Evolutionary conservation across 2,888 invertebrate species (phyloP).

Genomic region (Melieria omissa): DNA sequence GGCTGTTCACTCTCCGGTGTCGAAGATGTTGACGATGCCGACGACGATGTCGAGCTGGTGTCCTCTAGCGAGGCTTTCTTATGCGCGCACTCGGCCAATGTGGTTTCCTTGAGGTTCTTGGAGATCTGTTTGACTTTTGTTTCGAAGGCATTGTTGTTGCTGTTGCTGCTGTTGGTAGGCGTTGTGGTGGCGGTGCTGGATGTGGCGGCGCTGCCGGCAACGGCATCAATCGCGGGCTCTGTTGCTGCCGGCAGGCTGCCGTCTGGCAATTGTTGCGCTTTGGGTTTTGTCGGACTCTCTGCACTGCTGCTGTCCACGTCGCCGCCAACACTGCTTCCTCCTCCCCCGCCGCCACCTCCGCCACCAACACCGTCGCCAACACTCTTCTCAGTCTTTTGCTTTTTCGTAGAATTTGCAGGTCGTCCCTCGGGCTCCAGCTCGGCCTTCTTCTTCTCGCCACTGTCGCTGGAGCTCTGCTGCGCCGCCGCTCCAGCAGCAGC

Average conservation of each 20-base stretch:
- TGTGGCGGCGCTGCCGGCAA: slow-evolving; percentile 10
- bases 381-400: slow-evolving; percentile 51
- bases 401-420: slow-evolving; percentile 27
- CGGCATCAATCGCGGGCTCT: neutral
- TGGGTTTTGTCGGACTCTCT: slow-evolving; percentile 7
- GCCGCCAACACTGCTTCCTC: slow-evolving; percentile 23
- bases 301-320: slow-evolving; percentile 14
- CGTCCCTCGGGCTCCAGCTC: slow-evolving; percentile 25
- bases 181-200: slow-evolving; percentile 10
- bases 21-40: slow-evolving; percentile 30
- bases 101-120: slow-evolving; percentile 60
- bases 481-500: slow-evolving; percentile 45
- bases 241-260: slow-evolving; percentile 26
- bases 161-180: slow-evolving; percentile 18
- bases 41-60: slow-evolving; percentile 34
- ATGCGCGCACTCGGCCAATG: slow-evolving; percentile 51
- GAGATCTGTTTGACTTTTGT: slow-evolving; percentile 61
- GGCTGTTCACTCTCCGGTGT: slow-evolving; percentile 34
- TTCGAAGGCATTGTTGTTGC: slow-evolving; percentile 50
- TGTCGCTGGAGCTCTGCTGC: slow-evolving; percentile 39
- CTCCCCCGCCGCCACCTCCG: slow-evolving; percentile 16
- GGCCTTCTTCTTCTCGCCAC: slow-evolving; percentile 29
- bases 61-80: slow-evolving; percentile 31
- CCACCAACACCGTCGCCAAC: slow-evolving; percentile 25
- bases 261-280: slow-evolving; percentile 20